Evolutionary conservation across 2,113 vertebrate genomes (phyloP).

Genomic region (Emydocephalus ijimae): DNA sequence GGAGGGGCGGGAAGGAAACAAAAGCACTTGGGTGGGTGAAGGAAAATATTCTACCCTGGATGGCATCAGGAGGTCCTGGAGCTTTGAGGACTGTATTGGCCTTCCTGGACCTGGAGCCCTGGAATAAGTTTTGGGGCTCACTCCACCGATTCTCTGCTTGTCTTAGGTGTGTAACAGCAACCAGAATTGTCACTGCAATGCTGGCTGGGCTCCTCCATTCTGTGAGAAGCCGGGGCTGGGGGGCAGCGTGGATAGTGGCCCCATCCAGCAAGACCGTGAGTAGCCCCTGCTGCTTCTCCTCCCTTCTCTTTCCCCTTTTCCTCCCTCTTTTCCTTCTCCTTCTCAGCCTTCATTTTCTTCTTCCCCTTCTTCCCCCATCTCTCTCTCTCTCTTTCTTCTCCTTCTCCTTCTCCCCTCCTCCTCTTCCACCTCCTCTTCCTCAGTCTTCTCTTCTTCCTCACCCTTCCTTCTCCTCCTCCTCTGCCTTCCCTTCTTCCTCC

Average conservation of each 20-base stretch:
- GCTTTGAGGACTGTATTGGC: not conserved
- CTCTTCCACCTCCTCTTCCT: not conserved
- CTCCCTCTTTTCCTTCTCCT: not conserved
- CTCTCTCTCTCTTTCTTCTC: not conserved
- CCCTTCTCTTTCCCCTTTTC: not conserved
- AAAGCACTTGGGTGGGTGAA: not conserved
- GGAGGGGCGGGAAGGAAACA: not conserved
- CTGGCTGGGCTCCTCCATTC: slow-evolving; percentile 86
- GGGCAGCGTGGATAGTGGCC: slow-evolving; percentile 91
- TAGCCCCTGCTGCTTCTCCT: not conserved
- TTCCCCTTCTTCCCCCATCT: not conserved
- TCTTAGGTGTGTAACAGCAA: slow-evolving; percentile 94
- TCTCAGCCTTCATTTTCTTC: not conserved
- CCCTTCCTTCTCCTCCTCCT: too few species aligned
- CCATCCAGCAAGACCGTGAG: slow-evolving; percentile 81
- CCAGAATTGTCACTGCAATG: slow-evolving; percentile 86
- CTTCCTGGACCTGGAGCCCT: too few species aligned
- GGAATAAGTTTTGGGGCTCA: not conserved
- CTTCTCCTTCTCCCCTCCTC: not conserved
- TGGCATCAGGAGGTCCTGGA: not conserved
- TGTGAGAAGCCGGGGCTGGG: slow-evolving; percentile 86
- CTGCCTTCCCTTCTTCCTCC: not conserved
- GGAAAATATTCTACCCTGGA: not conserved
- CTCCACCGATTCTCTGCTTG: not conserved
- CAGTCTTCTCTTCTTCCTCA: not conserved